Base-by-base conservation (phyloP, 1,140 invertebrate genomes). In the Mactra quadrangularis region DNA sequence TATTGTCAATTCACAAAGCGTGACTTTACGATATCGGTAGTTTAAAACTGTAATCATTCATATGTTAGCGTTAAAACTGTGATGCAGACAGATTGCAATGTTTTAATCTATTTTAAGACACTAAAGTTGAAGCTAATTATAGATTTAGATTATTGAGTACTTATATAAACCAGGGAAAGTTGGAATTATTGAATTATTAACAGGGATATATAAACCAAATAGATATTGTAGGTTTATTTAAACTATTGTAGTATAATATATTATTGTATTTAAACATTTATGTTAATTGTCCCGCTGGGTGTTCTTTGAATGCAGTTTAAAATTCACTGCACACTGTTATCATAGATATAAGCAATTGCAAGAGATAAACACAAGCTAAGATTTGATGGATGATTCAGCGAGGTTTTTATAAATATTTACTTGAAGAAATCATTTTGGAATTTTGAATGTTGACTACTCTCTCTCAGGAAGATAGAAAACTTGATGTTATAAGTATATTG, bases 61-160 rank as follows among this genome's bases (percentile, higher is more conserved):
- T 27, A 6, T 47, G 9, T 47, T 25, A 41, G 15, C 38, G 6
- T 38, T 7, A 3, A 66, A 1, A 22, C 52, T 55, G 62, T 47
- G 9, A 62, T 45, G 62, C 62, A 47, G 62, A 71, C 33, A 47
- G 47, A 53, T 71, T 71, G 47, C n/a, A n/a, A 52, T 35, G 45
- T 27, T 6, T 9, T 62, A 25, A 25, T 25, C 41, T 71, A 71
- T 71, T 71, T 71, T 71, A 71, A 71, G 47, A 71, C 25, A 71
- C 53, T 71, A 71, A 33, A 71, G 45, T 6, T 25, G 7, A 17
- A n/a, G 68, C 19, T 71, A 68, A 71, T 33, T 71, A 47, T 71
- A 71, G 68, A 41, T 41, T 7, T 7, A 41, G 6, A 7, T 41
- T 15, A 7, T 6, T 41, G 38, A 7, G 38, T 41, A 41, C 15